Evolutionary conservation across 2,113 vertebrate species (phyloP).

Genomic region (Rattus norvegicus): DNA sequence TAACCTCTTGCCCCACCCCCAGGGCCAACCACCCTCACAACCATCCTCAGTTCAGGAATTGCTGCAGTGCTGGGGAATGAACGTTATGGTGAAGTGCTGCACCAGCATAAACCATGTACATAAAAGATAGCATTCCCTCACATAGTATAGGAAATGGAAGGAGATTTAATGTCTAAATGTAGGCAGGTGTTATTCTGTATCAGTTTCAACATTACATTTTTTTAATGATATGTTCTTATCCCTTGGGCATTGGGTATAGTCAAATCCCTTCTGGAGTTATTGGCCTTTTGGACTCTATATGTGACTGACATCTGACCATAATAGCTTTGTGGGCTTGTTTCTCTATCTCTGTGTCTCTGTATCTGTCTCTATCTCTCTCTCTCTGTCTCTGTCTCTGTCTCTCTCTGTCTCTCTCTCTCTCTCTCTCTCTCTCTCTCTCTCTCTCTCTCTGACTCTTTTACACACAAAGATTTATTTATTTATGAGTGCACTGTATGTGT

Average conservation of each 20-base stretch:
- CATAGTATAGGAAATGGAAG: not conserved
- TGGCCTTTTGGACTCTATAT: not conserved
- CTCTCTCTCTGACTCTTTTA: no score
- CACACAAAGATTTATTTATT: no score
- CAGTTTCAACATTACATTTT: not conserved
- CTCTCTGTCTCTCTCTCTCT: not conserved
- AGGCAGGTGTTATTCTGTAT: not conserved
- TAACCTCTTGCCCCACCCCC: not conserved
- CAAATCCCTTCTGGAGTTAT: not conserved
- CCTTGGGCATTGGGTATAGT: not conserved
- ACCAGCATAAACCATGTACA: not conserved
- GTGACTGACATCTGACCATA: not conserved
- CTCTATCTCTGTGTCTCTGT: no score
- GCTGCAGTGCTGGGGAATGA: not conserved
- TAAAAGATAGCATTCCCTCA: slow-evolving; percentile 3
- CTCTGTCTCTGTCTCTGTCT: no score
- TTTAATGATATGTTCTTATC: not conserved
- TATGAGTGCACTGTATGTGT: no score
- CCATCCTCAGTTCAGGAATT: not conserved
- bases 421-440: no score
- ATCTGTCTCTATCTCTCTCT: no score
- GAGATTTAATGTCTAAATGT: not conserved
- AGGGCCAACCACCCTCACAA: not conserved
- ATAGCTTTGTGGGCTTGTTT: not conserved
- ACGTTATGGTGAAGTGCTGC: not conserved